Base-by-base conservation (phyloP, 2,797 vertebrate genomes). In the Merluccius polli region DNA sequence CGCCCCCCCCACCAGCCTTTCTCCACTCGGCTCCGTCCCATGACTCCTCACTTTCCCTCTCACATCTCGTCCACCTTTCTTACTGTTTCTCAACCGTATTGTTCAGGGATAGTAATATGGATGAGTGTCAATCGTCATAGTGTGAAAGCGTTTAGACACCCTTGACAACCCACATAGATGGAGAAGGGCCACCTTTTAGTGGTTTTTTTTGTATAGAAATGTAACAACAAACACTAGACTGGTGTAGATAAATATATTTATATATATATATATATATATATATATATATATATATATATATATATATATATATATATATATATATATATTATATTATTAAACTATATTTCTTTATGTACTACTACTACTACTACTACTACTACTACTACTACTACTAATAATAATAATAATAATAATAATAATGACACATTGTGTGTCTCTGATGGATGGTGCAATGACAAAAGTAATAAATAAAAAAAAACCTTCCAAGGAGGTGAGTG, bases 1-100 rank as follows among this genome's bases (percentile, higher is more conserved):
- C 82, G 4, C 59, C 67, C 29, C 82, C 82, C 84, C 86, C 84
- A 81, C 75, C 72, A 84, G 18, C 29, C 67, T 82, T 82, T 89
- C 33, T 92, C 93, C 93, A 91, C 94, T 85, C 91, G 2, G 44
- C 12, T 13, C 44, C 44, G 44, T 21, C 12, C 44, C 12, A 10
- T 35, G 33, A 35, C 33, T 35, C 33, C 33, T 35, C 33, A 35
- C 16, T 4, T 27, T 27, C 59, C 24, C 36, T 38, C 36, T 38
- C 36, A 38, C 36, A 38, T 38, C 36, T 11, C n/a, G 24, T 27
- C 59, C 24, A 12, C 24, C 59, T 65, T 10, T 27, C 59, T 65
- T 10, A 1, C 59, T 10, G 59, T 65, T 13, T 12, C 59, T 18
- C 59, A 3, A 12, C n/a, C 24, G n/a, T 12, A 8, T 11, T 27